phyloP scores from a whole-genome alignment of 2,888 invertebrate species.

The Drosophila rellima region DNA sequence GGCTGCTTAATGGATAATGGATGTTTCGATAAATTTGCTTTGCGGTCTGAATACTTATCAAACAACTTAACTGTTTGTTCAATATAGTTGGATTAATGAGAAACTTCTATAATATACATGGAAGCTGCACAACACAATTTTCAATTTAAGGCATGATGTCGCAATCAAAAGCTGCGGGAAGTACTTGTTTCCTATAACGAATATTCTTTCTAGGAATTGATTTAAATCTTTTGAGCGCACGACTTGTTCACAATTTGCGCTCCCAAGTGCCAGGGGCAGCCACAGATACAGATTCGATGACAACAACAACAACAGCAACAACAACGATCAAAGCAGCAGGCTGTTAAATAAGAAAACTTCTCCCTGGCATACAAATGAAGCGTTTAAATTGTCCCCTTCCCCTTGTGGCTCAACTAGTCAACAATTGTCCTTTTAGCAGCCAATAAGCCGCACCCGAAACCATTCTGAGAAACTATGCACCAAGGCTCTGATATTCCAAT shows the following conservation, averaged over 20 bases:
- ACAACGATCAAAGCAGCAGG: conserved; percentile 26
- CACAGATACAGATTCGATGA: conserved; percentile 3
- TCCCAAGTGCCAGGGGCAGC: conserved; percentile 11
- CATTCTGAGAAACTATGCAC: conserved; percentile 37
- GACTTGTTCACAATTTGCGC: conserved; percentile 26
- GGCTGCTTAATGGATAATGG: neutral
- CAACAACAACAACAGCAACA: too few relatives aligned
- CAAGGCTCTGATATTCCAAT: conserved; percentile 23
- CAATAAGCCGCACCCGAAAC: conserved; percentile 55
- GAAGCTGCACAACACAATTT: neutral
- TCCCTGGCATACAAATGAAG: conserved; percentile 64
- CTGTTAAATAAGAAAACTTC: conserved; percentile 52
- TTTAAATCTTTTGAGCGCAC: conserved; percentile 30
- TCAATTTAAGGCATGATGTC: neutral
- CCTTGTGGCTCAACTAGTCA: conserved; percentile 12
- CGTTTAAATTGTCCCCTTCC: conserved; percentile 36
- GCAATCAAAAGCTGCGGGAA: neutral
- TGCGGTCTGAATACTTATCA: too few relatives aligned
- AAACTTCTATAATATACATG: neutral
- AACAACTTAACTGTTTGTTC: too few relatives aligned
- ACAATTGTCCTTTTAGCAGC: conserved; percentile 60
- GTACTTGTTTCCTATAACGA: neutral
- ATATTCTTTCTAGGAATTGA: conserved; percentile 9
- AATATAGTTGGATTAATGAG: too few relatives aligned
- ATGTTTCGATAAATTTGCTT: too few relatives aligned